Evolutionary conservation across 2,797 vertebrate genomes (phyloP).

Genomic region (Bradypodion pumilum): DNA sequence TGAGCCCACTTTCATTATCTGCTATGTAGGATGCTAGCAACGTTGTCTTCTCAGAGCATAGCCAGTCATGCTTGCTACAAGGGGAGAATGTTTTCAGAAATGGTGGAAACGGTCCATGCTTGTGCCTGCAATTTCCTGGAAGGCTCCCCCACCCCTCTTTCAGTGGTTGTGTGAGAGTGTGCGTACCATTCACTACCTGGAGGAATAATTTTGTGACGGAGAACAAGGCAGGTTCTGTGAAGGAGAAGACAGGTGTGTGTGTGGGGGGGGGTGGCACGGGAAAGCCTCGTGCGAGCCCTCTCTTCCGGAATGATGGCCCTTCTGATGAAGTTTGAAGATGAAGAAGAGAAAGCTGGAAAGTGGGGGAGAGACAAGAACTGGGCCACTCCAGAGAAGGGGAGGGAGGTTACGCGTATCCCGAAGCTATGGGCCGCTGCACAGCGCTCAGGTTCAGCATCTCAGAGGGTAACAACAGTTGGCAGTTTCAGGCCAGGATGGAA

Average conservation of each 20-base stretch:
- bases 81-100: not conserved
- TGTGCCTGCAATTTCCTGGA: not conserved
- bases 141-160: too few species aligned
- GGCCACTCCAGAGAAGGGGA: not conserved
- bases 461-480: slow-evolving; percentile 65
- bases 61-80: not conserved
- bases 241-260: not conserved
- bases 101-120: not conserved
- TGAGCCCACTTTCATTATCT: too few species aligned
- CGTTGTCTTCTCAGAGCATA: too few species aligned
- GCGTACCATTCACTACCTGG: not conserved
- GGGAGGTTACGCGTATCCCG: slow-evolving; percentile 15
- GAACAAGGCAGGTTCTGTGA: not conserved
- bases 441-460: slow-evolving; percentile 46
- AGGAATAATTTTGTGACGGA: not conserved
- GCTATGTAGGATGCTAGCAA: too few species aligned
- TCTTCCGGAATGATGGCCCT: not conserved
- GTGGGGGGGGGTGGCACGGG: not conserved
- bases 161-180: not conserved
- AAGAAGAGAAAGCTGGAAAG: not conserved
- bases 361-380: not conserved
- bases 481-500: slow-evolving; percentile 65
- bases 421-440: slow-evolving; percentile 34
- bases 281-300: not conserved
- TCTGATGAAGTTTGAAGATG: slow-evolving; percentile 15